These are phyloP conservation scores for Drosophila micromelanica DNA, from an alignment of 1,140 invertebrate species.

Conservation along the genomic window DNA sequence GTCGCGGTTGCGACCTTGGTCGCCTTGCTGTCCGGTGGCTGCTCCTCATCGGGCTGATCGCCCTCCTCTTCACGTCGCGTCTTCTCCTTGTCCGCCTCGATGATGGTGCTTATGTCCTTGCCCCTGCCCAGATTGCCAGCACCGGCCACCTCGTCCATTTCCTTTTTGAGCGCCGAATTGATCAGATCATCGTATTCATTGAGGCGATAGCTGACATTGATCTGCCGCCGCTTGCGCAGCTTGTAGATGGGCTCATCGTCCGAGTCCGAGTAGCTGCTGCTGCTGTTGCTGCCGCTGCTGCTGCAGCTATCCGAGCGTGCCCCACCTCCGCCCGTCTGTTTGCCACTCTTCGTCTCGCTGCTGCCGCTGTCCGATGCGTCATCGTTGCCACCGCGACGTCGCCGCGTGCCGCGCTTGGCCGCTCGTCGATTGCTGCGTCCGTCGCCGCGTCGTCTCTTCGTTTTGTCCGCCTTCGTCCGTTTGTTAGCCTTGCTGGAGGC, in stretches of 20 bases:
- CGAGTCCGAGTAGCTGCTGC: constrained; percentile 86
- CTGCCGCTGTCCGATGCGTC: constrained; percentile 52
- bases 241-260: constrained; percentile 92
- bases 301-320: constrained; percentile 40
- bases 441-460: constrained; percentile 68
- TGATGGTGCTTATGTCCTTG: constrained; percentile 95
- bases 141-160: constrained; percentile 89
- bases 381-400: constrained; percentile 61
- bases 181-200: constrained; percentile 98
- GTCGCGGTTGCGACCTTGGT: neutral
- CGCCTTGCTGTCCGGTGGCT: constrained; percentile 70
- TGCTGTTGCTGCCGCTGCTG: constrained; percentile 80
- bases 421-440: constrained; percentile 72
- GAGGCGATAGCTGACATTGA: constrained; percentile 92
- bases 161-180: constrained; percentile 94
- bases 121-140: constrained; percentile 92
- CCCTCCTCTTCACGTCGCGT: constrained; percentile 64
- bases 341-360: constrained; percentile 43
- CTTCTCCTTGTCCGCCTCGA: constrained; percentile 91
- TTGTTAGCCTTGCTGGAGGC: constrained; percentile 39
- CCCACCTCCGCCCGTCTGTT: constrained; percentile 30
- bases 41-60: constrained; percentile 84
- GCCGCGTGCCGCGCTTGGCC: constrained; percentile 60
- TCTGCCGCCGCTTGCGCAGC: constrained; percentile 89
- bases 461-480: constrained; percentile 55